Percentiles rank a stretch among this genome's conserved stretches.
Evolutionary conservation across 2,797 vertebrate species (phyloP).

Genomic region (Typhlichthys subterraneus): DNA sequence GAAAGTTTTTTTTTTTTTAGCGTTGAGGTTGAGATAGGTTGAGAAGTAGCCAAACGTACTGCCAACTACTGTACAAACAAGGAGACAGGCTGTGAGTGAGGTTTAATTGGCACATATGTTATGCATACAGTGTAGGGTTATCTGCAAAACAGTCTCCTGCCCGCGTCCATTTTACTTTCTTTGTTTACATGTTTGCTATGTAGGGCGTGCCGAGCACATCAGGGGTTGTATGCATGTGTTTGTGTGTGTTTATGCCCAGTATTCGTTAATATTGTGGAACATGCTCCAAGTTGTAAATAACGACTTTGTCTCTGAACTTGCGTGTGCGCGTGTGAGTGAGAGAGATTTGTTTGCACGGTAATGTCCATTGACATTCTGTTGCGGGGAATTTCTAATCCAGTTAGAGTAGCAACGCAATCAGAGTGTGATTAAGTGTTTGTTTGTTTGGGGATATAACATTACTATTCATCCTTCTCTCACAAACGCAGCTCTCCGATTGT

Average conservation of each 20-base stretch:
- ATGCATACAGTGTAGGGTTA: slow-evolving; percentile 12
- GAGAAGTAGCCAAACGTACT: slow-evolving; percentile 20
- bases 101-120: slow-evolving; percentile 33
- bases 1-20: not conserved
- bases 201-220: not conserved
- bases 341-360: slow-evolving; percentile 18
- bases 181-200: not conserved
- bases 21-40: slow-evolving; percentile 5
- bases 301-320: slow-evolving; percentile 10
- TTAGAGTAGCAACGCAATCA: slow-evolving; percentile 61
- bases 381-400: slow-evolving; percentile 58
- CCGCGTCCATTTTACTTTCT: not conserved
- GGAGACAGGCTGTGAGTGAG: not conserved
- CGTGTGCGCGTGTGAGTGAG: not conserved
- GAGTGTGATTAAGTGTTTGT: slow-evolving; percentile 70
- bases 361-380: slow-evolving; percentile 51
- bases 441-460: slow-evolving; percentile 56
- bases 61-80: not conserved
- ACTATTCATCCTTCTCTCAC: slow-evolving; percentile 54
- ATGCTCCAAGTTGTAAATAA: slow-evolving; percentile 9
- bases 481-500: slow-evolving; percentile 33
- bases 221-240: not conserved
- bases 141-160: slow-evolving; percentile 16
- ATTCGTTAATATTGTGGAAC: slow-evolving; percentile 16
- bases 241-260: not conserved